Base-by-base conservation (phyloP, 35 echinoderm and acorn worm genomes). In the Apostichopus japonicus region DNA sequence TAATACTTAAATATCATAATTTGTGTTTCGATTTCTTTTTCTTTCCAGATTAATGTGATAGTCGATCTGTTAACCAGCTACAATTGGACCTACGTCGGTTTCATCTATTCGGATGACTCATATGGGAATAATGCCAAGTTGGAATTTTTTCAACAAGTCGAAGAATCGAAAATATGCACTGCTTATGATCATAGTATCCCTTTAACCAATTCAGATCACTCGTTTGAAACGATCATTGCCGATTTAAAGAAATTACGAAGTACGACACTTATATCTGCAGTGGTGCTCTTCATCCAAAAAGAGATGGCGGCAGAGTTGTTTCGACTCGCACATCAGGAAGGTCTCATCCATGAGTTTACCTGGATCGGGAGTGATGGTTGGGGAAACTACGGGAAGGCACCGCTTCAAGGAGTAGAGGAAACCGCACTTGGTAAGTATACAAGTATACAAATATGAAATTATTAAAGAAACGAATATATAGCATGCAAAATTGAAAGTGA, bases 331-430 rank as follows among this genome's bases (percentile, higher is more conserved):
- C 77, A 59, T 23, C 86, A 62, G 82, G 65, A 63, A 23, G 92
- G 88, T 5, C 90, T 86, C 25, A 53, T 73, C 5, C 79, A 77
- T 15, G 54, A 91, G 14, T 98, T 98, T 54, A 96, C 96, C 57
- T 98, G 97, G 97, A 94, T 98, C 16, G 97, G 94, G 1, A 98
- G 97, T 83, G 97, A 98, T 93, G 93, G 97, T 27, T 98, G 94
- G 97, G 97, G 90, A 22, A 96, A 96, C 78, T 96, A 98, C 70
- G 95, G 90, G 6, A 14, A 87, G 9, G 90, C 79, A 8, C 87
- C 90, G 15, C 72, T 96, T 10, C 56, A 72, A 72, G 95, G 90
- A 19, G 17, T 71, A 22, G 90, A 94, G 55, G 90, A 92, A 24
- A 88, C 92, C 24, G 92, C 92, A 54, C 10, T 94, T 19, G 95